Evolutionary conservation across 2,888 invertebrate species (phyloP), one percentile per base, ranked within the genome.

Genomic region (Girardia tigrina): DNA sequence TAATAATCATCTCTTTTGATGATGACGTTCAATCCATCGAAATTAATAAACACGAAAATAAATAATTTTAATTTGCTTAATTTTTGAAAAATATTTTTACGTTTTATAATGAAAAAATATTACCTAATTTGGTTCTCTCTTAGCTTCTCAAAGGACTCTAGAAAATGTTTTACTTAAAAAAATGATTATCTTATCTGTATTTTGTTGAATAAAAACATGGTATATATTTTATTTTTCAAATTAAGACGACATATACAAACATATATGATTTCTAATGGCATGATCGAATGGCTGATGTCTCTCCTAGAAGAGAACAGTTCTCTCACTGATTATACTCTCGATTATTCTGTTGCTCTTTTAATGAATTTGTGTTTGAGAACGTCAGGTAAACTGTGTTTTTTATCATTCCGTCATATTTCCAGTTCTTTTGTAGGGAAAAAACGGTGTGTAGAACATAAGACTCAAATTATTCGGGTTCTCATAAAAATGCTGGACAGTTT

Each of bases 281-380:
- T 88, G 71, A 86, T 88, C 2, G 88, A 88, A 79, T 88, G 88
- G 87, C 81, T 89, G 73, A 85, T 88, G 6, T 82, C 83, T 74
- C 86, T 87, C 76, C 82, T 89, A 75, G 85, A 86, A 56, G 82
- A 83, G 74, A 81, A 82, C 42, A 82, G 84, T 71, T 83, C 86
- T 0, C 79, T 85, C 29, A 84, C 84, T 1, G 85, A 85, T 77
- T 89, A 89, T 80, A 86, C 88, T 69, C 84, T 89, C 78, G 88
- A 89, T 80, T 89, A 88, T 80, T 86, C 87, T n/a, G 86, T 87
- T 8, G 89, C 89, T 1, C 84, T 89, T 14, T 84, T 89, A 26
- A 89, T 89, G 88, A 89, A 89, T 81, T 83, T 89, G 6, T 88
- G 88, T 78, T 84, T 89, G 36, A 86, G 88, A 79, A 85, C 86